Base-by-base conservation (phyloP, 2,113 vertebrate species). In the Balaeniceps rex region DNA sequence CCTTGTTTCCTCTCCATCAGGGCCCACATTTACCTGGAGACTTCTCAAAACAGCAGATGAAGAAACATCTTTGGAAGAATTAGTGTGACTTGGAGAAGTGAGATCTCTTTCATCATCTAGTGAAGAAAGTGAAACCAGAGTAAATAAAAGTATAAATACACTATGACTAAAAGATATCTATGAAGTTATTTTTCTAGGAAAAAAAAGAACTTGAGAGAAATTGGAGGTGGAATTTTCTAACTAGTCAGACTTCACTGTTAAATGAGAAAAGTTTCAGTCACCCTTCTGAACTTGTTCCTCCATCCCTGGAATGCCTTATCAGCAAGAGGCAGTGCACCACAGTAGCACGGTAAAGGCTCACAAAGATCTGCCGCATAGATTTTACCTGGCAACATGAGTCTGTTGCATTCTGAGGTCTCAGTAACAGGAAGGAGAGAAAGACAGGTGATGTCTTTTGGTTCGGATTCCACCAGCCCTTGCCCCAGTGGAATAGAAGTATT, bases 401-500 rank as follows among this genome's bases (percentile, higher is more conserved):
- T 99, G 97, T 98, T 98, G 98, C 99, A 99, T 98, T 99, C 97
- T 85, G 99, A 98, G 96, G 98, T 98, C 80, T 99, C 98, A 87
- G 98, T 98, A 46, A 99, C 98, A 23, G 99, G 97, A 97, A 99
- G 98, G 69, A 99, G 99, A 90, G 99, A 99, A 81, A 99, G 98
- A 93, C 99, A 99, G 91, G 98, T 97, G 90, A 98, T 97, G 90
- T 99, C 98, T 98, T 99, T 99, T 95, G 98, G 94, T 93, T 99
- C 99, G 0, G 98, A 96, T 95, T 99, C 99, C 97, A 99, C 99
- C 95, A 99, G 98, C 84, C 98, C 98, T 96, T 99, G 99, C 79
- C 99, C 99, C 97, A 99, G 91, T 12, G 99, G 99, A 97, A 99
- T 99, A 96, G 99, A 99, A 14, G 99, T 99, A 97, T 99, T 99